Percentiles rank a stretch among this genome's conserved stretches.
These are phyloP conservation scores for Neoaliturus tenellus DNA, from an alignment of 2,888 invertebrate genomes.

Conservation along the genomic window DNA sequence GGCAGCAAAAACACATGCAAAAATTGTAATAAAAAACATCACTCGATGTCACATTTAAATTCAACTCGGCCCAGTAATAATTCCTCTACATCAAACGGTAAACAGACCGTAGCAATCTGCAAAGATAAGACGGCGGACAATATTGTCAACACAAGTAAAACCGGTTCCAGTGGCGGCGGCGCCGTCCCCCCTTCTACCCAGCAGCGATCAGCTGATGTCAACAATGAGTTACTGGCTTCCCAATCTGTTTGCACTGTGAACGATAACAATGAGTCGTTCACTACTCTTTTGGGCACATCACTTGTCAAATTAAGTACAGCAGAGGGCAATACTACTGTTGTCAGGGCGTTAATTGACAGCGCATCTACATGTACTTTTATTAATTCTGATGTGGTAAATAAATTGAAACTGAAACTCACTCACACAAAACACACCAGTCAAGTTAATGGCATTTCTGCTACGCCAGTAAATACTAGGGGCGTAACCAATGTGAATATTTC, in stretches of 20 bases:
- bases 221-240: too few relatives aligned
- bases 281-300: conserved; percentile 9
- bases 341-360: background rate
- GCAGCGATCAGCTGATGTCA: conserved; percentile 39
- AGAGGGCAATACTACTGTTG: background rate
- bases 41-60: conserved; percentile 20
- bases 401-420: conserved; percentile 2
- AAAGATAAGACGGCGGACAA: background rate
- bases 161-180: too few relatives aligned
- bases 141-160: background rate
- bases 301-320: conserved; percentile 26
- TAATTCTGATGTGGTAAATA: conserved; percentile 22
- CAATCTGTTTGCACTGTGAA: conserved; percentile 1
- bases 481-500: conserved; percentile 1
- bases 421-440: background rate
- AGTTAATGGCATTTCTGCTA: conserved; percentile 30
- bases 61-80: background rate
- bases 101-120: background rate
- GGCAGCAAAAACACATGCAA: background rate
- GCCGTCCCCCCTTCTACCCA: background rate
- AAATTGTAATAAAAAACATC: conserved; percentile 26
- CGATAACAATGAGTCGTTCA: background rate
- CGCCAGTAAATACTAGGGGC: conserved; percentile 3
- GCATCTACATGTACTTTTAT: conserved; percentile 21
- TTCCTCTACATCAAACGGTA: conserved; percentile 1